Evolutionary conservation across 2,113 vertebrate genomes (phyloP).

Genomic region (Junco hyemalis): DNA sequence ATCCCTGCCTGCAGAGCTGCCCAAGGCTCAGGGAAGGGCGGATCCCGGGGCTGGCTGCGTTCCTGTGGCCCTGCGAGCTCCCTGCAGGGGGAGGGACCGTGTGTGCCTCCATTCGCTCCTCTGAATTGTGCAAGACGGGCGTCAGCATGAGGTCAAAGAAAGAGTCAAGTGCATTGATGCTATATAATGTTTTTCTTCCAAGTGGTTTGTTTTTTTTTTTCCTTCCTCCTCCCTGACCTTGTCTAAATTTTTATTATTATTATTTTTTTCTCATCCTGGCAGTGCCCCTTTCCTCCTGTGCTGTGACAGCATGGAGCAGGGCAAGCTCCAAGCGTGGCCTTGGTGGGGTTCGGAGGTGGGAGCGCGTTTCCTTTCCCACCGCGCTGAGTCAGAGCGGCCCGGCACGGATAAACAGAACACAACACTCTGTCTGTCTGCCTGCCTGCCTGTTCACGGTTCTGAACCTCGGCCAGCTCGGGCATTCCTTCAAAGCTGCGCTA

Average conservation of each 20-base stretch:
- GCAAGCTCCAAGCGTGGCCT: not conserved
- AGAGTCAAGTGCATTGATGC: not conserved
- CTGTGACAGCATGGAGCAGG: not conserved
- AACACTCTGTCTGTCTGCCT: not conserved
- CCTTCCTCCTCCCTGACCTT: not conserved
- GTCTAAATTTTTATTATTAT: not conserved
- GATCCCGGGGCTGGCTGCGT: fast-evolving
- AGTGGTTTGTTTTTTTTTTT: not conserved
- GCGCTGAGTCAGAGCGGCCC: constrained; percentile 65
- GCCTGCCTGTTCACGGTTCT: not conserved
- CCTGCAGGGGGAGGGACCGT: not conserved
- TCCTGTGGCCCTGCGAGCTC: not conserved
- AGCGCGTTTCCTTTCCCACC: constrained; percentile 73
- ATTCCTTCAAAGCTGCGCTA: not conserved
- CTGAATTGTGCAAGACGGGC: not conserved
- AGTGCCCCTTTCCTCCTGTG: constrained; percentile 47
- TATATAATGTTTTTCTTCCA: not conserved
- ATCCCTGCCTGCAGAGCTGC: fast-evolving
- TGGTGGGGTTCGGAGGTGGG: constrained; percentile 35
- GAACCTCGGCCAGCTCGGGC: not conserved
- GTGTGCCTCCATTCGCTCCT: not conserved
- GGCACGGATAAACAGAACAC: constrained; percentile 32
- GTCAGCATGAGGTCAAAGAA: not conserved
- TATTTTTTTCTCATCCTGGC: not conserved
- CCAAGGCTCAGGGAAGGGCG: fast-evolving